Evolutionary conservation across 2,113 vertebrate species (phyloP), one percentile per base, ranked within the genome.

Genomic region (Holacanthus passer): DNA sequence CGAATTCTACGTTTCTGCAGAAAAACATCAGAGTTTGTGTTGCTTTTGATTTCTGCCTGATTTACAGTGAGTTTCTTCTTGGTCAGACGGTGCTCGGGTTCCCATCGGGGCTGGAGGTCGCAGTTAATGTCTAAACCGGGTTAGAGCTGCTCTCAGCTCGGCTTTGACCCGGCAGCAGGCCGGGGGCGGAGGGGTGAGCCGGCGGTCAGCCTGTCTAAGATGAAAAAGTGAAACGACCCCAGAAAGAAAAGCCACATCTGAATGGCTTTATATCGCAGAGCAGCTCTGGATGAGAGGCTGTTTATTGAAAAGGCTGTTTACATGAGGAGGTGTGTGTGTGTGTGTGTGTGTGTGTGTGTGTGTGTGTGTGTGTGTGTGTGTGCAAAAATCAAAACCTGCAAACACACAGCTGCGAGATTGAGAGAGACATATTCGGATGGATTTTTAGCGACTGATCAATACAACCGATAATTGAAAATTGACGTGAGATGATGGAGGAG

Each of bases 221-320:
- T 94, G 93, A 94, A 94, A 94, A 94, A 94, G 93, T 92, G 93
- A 94, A 94, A 93, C 91, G 91, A 93, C 90, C 92, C 81, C 81
- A 27, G 75, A 87, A 91, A 91, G 90, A 93, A 93, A 94, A 92
- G 93, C 74, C 85, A 72, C 83, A 41, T 84, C 58, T 93, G 90
- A 94, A 94, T 89, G 88, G 90, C 90, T 87, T 90, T 84, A 74
- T 87, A 85, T 50, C 29, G 24, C 47, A 62, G 20, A 52, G 27
- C 29, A 59, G 41, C 65, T 41, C 32, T 7, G 41, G 47, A 74
- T 13, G 73, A 78, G 77, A 72, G 43, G n/a, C 17, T n/a, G 41
- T 52, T 66, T 60, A 69, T 67, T 19, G 8, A 65, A 66, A n/a
- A 24, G 9, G 55, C 16, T 22, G 19, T 60, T 2, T 50, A 19